Conservation (phyloP, 2,888 invertebrate genomes). For the Eutolmus rufibarbis region DNA sequence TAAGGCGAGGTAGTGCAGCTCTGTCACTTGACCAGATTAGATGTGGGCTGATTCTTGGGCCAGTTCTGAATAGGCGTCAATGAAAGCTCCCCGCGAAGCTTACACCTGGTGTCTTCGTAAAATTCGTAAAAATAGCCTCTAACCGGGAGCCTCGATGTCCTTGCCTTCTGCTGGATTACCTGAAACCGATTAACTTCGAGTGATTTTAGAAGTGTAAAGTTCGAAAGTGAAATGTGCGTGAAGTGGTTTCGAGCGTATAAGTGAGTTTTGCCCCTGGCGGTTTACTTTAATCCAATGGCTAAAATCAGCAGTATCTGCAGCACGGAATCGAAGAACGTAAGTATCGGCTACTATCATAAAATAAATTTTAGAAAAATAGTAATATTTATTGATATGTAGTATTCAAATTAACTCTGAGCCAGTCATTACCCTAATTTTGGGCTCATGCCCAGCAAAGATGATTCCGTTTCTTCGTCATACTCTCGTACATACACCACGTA, state of each 20-base stretch:
- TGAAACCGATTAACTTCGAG: not conserved
- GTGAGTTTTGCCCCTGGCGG: not conserved
- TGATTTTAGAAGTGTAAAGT: not conserved
- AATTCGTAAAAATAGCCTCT: not conserved
- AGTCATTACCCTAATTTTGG: not conserved
- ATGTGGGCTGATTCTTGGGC: conserved; percentile 5
- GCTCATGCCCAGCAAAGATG: not conserved
- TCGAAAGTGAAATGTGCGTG: not conserved
- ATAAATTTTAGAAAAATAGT: not conserved
- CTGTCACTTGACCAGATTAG: conserved; percentile 24
- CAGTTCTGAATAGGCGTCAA: not conserved
- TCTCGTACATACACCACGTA: not conserved
- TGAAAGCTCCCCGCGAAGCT: conserved; percentile 2
- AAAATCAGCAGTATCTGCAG: not conserved
- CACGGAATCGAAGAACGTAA: not conserved
- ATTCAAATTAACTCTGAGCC: not conserved
- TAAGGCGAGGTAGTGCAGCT: not conserved
- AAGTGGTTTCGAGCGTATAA: not conserved
- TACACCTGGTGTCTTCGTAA: not conserved
- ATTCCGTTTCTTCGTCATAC: not conserved
- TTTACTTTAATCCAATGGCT: not conserved
- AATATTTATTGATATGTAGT: not conserved
- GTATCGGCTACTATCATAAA: not conserved
- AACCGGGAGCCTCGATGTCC: not conserved
- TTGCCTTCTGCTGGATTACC: not conserved